Percentiles rank a stretch among this genome's conserved stretches.
These are phyloP conservation scores for Reticulitermes speratus DNA, from an alignment of 1,140 invertebrate species.

Conservation along the genomic window DNA sequence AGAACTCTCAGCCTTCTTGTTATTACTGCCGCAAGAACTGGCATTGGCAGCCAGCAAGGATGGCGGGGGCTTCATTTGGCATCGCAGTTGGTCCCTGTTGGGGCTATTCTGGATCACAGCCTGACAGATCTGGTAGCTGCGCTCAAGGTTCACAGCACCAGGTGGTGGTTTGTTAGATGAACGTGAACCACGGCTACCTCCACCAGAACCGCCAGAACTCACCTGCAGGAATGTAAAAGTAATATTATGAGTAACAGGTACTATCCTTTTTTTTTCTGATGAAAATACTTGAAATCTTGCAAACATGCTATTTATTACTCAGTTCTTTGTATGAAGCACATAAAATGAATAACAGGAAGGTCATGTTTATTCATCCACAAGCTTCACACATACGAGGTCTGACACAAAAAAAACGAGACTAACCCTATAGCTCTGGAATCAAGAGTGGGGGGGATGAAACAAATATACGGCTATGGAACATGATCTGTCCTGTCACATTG, in stretches of 20 bases:
- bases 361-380: too few relatives aligned
- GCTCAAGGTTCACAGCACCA: slow-evolving; percentile 85
- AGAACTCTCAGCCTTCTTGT: background rate
- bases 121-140: slow-evolving; percentile 95
- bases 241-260: background rate
- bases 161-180: slow-evolving; percentile 72
- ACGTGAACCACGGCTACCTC: slow-evolving; percentile 46
- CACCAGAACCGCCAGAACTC: slow-evolving; percentile 11
- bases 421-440: too few relatives aligned
- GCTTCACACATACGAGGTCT: too few relatives aligned
- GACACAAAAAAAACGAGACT: too few relatives aligned
- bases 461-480: too few relatives aligned
- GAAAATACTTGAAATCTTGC: too few relatives aligned
- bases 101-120: slow-evolving; percentile 91
- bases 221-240: slow-evolving; percentile 21
- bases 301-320: too few relatives aligned
- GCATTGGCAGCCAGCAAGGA: slow-evolving; percentile 57
- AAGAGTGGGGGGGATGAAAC: too few relatives aligned
- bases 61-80: slow-evolving; percentile 79
- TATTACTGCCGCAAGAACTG: background rate
- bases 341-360: too few relatives aligned
- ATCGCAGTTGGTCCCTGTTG: slow-evolving; percentile 81
- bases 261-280: slow-evolving; percentile 13
- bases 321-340: too few relatives aligned
- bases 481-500: too few relatives aligned